Percentiles rank a stretch among this genome's conserved stretches.
Conservation (phyloP, 2,888 invertebrate species). For the Rhagium mordax region DNA sequence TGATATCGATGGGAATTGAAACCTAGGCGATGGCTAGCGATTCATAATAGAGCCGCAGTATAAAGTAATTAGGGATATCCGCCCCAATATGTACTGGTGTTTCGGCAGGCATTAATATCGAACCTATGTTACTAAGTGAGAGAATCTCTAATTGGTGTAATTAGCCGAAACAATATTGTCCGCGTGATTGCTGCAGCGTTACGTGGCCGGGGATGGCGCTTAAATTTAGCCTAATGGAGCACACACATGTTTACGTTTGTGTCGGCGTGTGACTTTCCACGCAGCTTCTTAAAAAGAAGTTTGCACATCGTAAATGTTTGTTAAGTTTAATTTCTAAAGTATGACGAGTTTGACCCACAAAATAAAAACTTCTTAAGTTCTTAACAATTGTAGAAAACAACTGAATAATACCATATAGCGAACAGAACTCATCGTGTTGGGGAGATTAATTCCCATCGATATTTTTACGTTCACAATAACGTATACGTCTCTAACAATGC, state of each 20-base stretch:
- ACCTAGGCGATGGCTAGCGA: neutral
- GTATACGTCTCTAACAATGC: neutral
- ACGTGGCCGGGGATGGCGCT: neutral
- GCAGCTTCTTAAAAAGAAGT: no score
- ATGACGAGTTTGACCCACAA: no score
- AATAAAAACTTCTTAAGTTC: no score
- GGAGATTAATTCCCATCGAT: no score
- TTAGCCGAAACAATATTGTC: slow-evolving; percentile 7
- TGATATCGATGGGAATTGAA: no score
- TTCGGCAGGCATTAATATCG: neutral
- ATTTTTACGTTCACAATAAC: neutral
- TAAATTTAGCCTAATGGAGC: neutral
- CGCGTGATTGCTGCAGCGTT: neutral
- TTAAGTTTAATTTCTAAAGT: no score
- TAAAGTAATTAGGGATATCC: neutral
- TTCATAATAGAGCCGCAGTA: neutral
- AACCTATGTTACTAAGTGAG: neutral
- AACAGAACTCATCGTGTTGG: no score
- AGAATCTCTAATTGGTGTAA: slow-evolving; percentile 13
- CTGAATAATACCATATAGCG: no score
- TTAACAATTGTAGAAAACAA: no score
- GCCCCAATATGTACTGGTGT: neutral
- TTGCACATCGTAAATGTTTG: no score
- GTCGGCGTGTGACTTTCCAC: neutral
- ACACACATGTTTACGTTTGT: neutral